Percentiles rank a stretch among this genome's conserved stretches.
phyloP scores from a whole-genome alignment of 2,113 vertebrate genomes.

The Nematolebias whitei region DNA sequence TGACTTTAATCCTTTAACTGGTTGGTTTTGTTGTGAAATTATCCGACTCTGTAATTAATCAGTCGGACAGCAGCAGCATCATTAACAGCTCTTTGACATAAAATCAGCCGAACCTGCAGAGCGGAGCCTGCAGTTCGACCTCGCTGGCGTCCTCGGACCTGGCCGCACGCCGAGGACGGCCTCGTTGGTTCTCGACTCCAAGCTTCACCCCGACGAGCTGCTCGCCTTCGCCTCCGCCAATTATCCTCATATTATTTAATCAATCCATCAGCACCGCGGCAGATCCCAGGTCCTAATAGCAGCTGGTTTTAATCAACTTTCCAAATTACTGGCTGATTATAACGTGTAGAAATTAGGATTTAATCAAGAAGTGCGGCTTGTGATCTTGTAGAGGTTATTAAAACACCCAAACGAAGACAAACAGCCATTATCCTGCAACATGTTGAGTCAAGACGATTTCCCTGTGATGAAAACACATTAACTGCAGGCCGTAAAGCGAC shows the following conservation, averaged over 20 bases:
- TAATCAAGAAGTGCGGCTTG: slow-evolving; percentile 9
- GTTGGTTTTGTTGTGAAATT: not conserved
- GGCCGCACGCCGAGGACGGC: slow-evolving; percentile 25
- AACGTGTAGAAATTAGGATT: slow-evolving; percentile 8
- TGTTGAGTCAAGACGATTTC: not conserved
- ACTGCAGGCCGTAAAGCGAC: not conserved
- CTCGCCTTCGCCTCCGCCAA: slow-evolving; percentile 20
- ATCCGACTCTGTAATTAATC: not conserved
- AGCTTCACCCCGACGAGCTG: slow-evolving; percentile 38
- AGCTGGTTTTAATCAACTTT: slow-evolving; percentile 24
- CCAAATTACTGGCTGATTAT: slow-evolving; percentile 15
- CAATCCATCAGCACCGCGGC: slow-evolving; percentile 34
- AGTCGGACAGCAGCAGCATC: too few species aligned
- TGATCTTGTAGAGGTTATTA: slow-evolving; percentile 20
- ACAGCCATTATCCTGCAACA: not conserved
- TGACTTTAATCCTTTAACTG: too few species aligned
- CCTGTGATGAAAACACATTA: slow-evolving; percentile 2
- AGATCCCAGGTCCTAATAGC: slow-evolving; percentile 21
- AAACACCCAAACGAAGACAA: slow-evolving; percentile 10
- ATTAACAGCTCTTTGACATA: too few species aligned
- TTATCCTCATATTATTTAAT: slow-evolving; percentile 43
- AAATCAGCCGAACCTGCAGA: slow-evolving; percentile 12
- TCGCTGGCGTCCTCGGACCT: not conserved
- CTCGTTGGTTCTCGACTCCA: too few species aligned
- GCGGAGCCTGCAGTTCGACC: not conserved